Evolutionary conservation across 2,888 invertebrate genomes (phyloP), one percentile per base, ranked within the genome.

Genomic region (Scaptomyza caliginosa): DNA sequence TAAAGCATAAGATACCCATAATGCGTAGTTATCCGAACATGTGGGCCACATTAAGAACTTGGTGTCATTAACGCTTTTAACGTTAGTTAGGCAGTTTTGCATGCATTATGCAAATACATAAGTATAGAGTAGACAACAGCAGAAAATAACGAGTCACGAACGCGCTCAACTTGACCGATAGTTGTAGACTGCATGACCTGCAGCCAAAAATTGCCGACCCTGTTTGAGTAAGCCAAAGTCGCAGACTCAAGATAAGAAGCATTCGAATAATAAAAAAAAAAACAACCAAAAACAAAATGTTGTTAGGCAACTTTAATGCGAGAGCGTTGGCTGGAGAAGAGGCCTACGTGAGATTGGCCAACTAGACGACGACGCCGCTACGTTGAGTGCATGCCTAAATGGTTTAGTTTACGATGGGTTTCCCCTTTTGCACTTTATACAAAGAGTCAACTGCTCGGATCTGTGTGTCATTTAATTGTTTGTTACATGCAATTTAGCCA

Each of bases 101-200:
- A 42, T 48, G 52, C 50, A 28, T 40, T 23, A 45, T 38, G 19
- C 23, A 45, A 50, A 17, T 19, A 11, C 8, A 11, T 11, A 11
- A 11, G 6, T 38, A 38, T 10, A 13, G 32, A 43, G 7, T 42
- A 49, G 39, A 16, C 7, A 24, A 46, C 26, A 28, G 7, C 5
- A 30, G 13, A 32, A 5, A 32, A 2, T 7, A 67, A 45, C 48
- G 43, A 71, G 57, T 52, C 45, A 60, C 40, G 24, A 71, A 79
- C 69, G 70, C 64, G 84, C 65, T 79, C 66, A 79, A 74, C 83
- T 84, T 83, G 83, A 80, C 85, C 83, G 85, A 75, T 79, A 65
- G 76, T 49, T 65, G 40, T 39, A 42, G 45, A n/a, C 68, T 64
- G 60, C 62, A 63, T 84, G 82, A 84, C 85, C 77, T 66, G 79